phyloP scores from a whole-genome alignment of 2,888 invertebrate genomes.

The Plutella xylostella region DNA sequence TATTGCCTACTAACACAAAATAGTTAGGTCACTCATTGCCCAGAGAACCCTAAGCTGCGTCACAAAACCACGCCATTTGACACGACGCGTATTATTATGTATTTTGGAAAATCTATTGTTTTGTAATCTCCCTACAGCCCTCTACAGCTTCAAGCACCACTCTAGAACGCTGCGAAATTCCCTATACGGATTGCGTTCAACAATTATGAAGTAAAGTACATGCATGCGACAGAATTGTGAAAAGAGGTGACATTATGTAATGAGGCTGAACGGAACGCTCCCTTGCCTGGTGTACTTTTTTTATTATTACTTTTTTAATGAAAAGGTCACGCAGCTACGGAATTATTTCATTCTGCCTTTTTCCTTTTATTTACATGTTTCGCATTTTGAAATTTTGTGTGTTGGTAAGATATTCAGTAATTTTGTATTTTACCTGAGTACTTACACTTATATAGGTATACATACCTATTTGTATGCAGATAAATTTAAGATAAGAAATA shows the following conservation, averaged over 20 bases:
- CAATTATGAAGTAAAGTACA: constrained; percentile 33
- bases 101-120: constrained; percentile 66
- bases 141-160: constrained; percentile 39
- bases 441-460: too few species aligned
- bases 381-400: too few species aligned
- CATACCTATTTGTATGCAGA: too few species aligned
- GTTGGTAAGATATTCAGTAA: too few species aligned
- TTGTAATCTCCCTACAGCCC: constrained; percentile 57
- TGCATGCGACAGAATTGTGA: constrained; percentile 31
- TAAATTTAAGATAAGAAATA: too few species aligned
- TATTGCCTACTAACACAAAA: background rate
- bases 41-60: constrained; percentile 45
- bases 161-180: constrained; percentile 39
- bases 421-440: too few species aligned
- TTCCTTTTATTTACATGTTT: too few species aligned
- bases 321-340: too few species aligned
- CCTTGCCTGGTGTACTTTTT: constrained; percentile 17
- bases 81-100: constrained; percentile 62
- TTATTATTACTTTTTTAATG: constrained; percentile 9
- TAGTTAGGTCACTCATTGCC: background rate
- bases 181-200: constrained; percentile 34
- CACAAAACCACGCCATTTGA: constrained; percentile 56
- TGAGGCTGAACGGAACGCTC: constrained; percentile 27
- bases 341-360: too few species aligned
- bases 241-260: constrained; percentile 51